These are phyloP conservation scores for Phodopus roborovskii DNA, from an alignment of 2,113 vertebrate genomes.

Conservation along the genomic window DNA sequence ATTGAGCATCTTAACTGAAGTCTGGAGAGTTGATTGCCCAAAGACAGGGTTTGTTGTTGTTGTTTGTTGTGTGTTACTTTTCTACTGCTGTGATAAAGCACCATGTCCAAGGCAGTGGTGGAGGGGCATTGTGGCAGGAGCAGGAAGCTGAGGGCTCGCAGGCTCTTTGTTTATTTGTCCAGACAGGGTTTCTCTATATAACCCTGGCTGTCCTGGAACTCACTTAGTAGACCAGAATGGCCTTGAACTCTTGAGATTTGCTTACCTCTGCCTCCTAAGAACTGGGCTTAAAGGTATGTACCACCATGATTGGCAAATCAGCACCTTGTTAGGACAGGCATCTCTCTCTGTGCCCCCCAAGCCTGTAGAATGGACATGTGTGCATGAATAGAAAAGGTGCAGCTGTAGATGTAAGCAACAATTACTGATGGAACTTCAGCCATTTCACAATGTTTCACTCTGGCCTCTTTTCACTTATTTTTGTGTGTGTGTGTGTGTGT, in stretches of 20 bases:
- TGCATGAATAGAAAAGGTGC: neutral
- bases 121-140: neutral
- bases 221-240: neutral
- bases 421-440: neutral
- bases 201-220: neutral
- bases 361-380: neutral
- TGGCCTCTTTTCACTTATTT: neutral
- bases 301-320: neutral
- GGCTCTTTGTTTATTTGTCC: neutral
- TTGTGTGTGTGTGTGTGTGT: neutral
- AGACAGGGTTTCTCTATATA: neutral
- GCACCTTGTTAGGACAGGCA: neutral
- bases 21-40: neutral
- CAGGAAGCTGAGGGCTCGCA: neutral
- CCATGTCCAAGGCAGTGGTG: neutral
- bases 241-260: neutral
- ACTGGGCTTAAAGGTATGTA: neutral
- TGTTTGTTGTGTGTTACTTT: neutral
- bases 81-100: neutral
- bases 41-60: neutral
- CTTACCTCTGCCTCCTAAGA: neutral
- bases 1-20: slow-evolving; percentile 2
- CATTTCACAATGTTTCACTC: slow-evolving; percentile 1
- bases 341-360: neutral
- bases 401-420: neutral